Base-by-base conservation (phyloP, 2,797 vertebrate species). In the Macrochelys suwanniensis region DNA sequence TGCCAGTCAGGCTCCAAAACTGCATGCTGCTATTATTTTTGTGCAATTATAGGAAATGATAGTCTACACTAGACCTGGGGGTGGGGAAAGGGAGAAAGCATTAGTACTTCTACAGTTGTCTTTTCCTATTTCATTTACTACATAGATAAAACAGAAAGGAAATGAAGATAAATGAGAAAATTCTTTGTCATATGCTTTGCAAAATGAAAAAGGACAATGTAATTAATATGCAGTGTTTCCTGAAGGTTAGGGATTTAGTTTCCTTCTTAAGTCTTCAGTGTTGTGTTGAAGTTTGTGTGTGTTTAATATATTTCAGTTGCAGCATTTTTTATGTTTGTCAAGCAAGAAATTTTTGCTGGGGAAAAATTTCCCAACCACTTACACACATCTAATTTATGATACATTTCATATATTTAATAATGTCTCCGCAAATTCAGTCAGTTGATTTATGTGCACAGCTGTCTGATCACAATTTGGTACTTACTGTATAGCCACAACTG, bases 371-470 rank as follows among this genome's bases (percentile, higher is more conserved):
- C 49, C 88, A 93, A 80, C 42, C 78, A 81, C 49, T 95, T 93
- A 78, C 51, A 65, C 47, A 42, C 10, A 88, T 89, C 47, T 90
- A 88, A 92, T 90, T 95, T 49, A 78, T 89, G 6, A 81, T 87
- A n/a, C 59, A 85, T 91, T 65, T 68, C 79, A 49, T 45, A 84
- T 83, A 80, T 87, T 88, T 82, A 91, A 95, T 89, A 65, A 93
- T 6, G 33, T 77, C 83, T 91, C 80, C 68, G 45, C 83, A 95
- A 94, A 95, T 89, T 89, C 23, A 59, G 33, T 94, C 84, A 26
- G 89, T 33, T 97, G 82, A 97, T 96, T 97, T 94, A 97, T 88
- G 88, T 76, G 89, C 28, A 68, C 37, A 89, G 84, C 26, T 89
- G 19, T 82, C 79, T 94, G 79, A 94, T 89, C 92, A 89, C 47